Evolutionary conservation across 2,113 vertebrate species (phyloP).

Genomic region (Gambusia affinis): DNA sequence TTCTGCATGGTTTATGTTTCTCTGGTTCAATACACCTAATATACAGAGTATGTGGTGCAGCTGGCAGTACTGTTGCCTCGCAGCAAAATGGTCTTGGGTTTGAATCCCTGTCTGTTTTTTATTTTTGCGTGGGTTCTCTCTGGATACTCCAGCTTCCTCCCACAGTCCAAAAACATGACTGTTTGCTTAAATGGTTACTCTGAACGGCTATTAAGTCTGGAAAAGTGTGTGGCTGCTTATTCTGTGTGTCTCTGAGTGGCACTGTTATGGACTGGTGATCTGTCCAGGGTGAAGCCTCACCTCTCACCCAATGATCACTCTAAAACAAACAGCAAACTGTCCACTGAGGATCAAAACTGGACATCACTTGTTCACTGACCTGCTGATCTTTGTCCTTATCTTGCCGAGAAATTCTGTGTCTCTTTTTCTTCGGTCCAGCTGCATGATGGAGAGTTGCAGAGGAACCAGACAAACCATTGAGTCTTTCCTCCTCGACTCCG

Average conservation of each 20-base stretch:
- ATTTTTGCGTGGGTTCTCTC: no score
- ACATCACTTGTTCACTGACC: constrained; percentile 42
- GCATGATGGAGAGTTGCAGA: constrained; percentile 58
- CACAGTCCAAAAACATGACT: no score
- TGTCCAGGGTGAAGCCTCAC: no score
- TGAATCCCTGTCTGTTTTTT: no score
- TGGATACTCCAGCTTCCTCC: no score
- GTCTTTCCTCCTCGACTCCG: constrained; percentile 65
- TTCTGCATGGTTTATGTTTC: not conserved
- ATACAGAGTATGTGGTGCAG: no score
- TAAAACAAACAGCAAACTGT: not conserved
- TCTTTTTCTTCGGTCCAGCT: constrained; percentile 73
- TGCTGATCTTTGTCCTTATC: constrained; percentile 78
- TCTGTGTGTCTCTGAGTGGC: not conserved
- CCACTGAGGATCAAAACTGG: not conserved
- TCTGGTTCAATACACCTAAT: not conserved
- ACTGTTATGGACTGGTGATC: no score
- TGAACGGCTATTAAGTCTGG: no score
- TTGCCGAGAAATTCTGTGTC: constrained; percentile 72
- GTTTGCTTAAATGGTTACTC: no score
- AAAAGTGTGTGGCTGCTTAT: no score
- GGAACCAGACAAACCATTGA: constrained; percentile 66
- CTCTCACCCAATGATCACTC: not conserved
- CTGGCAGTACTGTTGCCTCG: no score
- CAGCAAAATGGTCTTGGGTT: no score